Percentiles rank a stretch among this genome's conserved stretches.
phyloP scores from a whole-genome alignment of 2,113 vertebrate genomes.

The Rhombomys opimus region DNA sequence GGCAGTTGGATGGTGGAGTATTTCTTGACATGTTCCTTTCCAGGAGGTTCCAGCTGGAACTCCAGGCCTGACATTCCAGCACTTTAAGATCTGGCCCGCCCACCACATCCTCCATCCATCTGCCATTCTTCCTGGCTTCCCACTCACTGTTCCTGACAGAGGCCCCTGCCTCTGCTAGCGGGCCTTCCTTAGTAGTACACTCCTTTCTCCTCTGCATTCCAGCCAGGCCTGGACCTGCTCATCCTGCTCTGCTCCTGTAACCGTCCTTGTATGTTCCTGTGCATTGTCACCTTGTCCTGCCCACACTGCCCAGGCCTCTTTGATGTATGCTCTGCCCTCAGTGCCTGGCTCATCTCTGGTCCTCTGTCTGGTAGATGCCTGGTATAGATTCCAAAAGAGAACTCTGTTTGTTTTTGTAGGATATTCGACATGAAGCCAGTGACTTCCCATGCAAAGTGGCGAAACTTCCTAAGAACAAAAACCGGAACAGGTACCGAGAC shows the following conservation, averaged over 20 bases:
- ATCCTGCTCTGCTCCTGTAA: not conserved
- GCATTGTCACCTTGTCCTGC: not conserved
- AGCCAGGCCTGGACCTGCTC: not conserved
- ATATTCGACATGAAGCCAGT: conserved; percentile 96
- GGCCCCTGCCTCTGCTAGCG: not conserved
- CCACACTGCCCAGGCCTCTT: not conserved
- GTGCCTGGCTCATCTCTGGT: not conserved
- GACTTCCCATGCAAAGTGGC: conserved; percentile 97
- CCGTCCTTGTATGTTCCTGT: not conserved
- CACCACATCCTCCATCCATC: not conserved
- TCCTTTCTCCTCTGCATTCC: accelerated
- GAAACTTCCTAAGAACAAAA: conserved; percentile 97
- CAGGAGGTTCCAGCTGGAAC: not conserved
- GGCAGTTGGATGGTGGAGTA: not conserved
- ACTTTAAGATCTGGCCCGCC: not conserved
- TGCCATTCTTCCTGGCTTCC: not conserved
- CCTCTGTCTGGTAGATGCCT: not conserved
- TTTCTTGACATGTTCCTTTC: not conserved
- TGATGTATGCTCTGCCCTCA: not conserved
- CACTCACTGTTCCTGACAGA: not conserved
- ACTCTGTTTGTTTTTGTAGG: conserved; percentile 86
- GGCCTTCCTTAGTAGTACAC: not conserved
- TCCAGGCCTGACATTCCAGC: not conserved
- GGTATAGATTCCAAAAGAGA: conserved; percentile 57
- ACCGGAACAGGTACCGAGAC: conserved; percentile 98